phyloP scores from a whole-genome alignment of 1,140 invertebrate species.

The Drosophila varians region DNA sequence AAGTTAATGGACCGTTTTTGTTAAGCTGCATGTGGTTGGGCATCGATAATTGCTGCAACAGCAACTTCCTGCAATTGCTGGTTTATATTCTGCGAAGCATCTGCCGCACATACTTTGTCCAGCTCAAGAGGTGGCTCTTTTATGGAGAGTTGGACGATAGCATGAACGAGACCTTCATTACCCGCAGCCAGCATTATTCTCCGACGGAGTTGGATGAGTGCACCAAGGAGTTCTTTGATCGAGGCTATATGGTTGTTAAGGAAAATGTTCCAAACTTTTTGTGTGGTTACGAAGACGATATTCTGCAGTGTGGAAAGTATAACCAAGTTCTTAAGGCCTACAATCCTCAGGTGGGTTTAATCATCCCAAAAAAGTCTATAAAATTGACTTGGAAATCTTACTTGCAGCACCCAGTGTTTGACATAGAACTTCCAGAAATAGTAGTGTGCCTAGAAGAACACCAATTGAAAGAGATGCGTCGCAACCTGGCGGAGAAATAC shows the following conservation, averaged over 20 bases:
- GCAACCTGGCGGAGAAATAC: conserved; percentile 31
- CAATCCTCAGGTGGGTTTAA: conserved; percentile 59
- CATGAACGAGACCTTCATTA: conserved; percentile 72
- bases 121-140: conserved; percentile 74
- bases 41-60: conserved; percentile 54
- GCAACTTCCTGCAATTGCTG: conserved; percentile 55
- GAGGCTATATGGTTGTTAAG: conserved; percentile 54
- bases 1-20: conserved; percentile 49
- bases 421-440: conserved; percentile 52
- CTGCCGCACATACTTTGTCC: conserved; percentile 67
- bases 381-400: background rate
- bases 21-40: conserved; percentile 62
- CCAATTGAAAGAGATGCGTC: conserved; percentile 49
- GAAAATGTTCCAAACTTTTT: conserved; percentile 70
- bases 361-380: background rate
- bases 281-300: conserved; percentile 60
- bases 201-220: conserved; percentile 23
- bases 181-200: conserved; percentile 8
- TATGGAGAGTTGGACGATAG: conserved; percentile 67
- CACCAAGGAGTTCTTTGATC: conserved; percentile 78
- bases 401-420: conserved; percentile 68
- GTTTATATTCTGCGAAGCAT: conserved; percentile 64
- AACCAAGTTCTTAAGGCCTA: conserved; percentile 68
- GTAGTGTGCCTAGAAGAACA: conserved; percentile 61
- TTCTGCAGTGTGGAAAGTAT: conserved; percentile 80